Evolutionary conservation across 2,113 vertebrate genomes (phyloP), one percentile per base, ranked within the genome.

Genomic region (Carettochelys insculpta): DNA sequence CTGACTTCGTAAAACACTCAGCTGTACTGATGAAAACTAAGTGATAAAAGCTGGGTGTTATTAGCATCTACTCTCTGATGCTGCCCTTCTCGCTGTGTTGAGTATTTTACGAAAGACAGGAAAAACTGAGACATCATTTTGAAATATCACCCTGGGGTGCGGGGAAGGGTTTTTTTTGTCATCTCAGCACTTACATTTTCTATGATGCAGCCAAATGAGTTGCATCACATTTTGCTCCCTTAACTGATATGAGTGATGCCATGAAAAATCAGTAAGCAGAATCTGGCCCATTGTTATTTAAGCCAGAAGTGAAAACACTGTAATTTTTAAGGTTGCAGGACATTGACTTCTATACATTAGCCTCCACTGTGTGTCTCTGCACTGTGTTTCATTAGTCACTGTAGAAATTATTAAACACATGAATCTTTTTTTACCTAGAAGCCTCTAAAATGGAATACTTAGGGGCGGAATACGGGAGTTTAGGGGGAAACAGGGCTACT

Each of bases 331-430:
- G 82, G 77, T 83, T 77, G 53, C 5, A 16, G 53, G 65, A 83
- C 3, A 45, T 19, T 65, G 71, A 79, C 79, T 80, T 73, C 80
- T 86, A 86, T 24, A 93, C 91, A 92, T 91, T 47, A 89, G 12
- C 84, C 58, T 85, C 75, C 75, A 71, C 41, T 80, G 51, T 80
- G 71, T 47, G 14, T 68, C 34, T 1, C 1, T 24, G 54, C 82
- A 61, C 82, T 85, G 82, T 88, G 50, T 82, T 85, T 90, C 89
- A 85, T 25, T 25, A 19, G 83, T 77, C 58, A 58, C 25, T 90
- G 90, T 38, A 83, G 79, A 84, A 78, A 80, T 43, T 87, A 47
- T 93, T 91, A 85, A 93, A 90, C 88, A 95, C 77, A 75, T 91
- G 85, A 56, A 27, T 77, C 41, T n/a, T n/a, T 91, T 45, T 8